A percentile compares a stretch with the other conserved stretches of the same genome.
Conservation (phyloP, 1,140 invertebrate species). For the Diabrotica virgifera region DNA sequence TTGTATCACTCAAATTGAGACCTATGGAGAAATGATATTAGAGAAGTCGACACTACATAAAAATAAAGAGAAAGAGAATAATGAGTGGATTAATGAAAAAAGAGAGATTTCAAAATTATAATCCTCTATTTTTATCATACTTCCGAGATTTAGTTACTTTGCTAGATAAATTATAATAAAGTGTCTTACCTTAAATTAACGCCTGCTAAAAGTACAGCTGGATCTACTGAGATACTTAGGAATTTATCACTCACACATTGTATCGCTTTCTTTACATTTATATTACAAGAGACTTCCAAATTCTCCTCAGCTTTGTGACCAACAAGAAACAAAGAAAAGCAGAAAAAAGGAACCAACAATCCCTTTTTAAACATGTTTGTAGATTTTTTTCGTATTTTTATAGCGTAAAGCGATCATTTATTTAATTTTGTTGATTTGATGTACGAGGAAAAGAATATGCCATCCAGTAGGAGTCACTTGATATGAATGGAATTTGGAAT, state of each 20-base stretch:
- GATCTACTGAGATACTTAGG: conserved; percentile 63
- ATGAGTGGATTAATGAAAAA: too few relatives aligned
- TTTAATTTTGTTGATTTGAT: too few relatives aligned
- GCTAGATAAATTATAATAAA: conserved; percentile 22
- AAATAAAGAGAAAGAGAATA: too few relatives aligned
- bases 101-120: too few relatives aligned
- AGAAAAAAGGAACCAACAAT: background rate
- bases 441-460: too few relatives aligned
- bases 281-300: conserved; percentile 29
- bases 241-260: conserved; percentile 57
- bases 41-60: too few relatives aligned
- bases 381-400: too few relatives aligned
- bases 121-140: too few relatives aligned
- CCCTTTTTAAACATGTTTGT: too few relatives aligned
- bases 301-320: background rate
- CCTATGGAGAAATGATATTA: too few relatives aligned
- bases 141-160: background rate
- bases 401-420: too few relatives aligned
- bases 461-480: background rate
- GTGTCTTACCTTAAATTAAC: conserved; percentile 49
- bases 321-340: background rate
- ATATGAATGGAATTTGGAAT: background rate
- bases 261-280: conserved; percentile 36
- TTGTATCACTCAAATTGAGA: too few relatives aligned
- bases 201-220: conserved; percentile 48